Evolutionary conservation across 2,888 invertebrate species (phyloP).

Genomic region (Ligdia adustata): DNA sequence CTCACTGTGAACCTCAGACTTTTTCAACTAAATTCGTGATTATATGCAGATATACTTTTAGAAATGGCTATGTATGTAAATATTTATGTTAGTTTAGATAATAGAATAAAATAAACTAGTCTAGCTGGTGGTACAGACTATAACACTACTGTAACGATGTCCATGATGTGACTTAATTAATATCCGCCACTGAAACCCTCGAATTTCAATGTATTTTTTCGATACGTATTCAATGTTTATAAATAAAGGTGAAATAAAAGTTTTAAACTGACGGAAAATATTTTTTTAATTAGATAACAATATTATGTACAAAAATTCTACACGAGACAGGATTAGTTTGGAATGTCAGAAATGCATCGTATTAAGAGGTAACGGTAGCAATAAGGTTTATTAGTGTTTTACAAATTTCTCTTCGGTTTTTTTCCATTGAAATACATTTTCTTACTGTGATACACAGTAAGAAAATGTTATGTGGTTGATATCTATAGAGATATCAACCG

Average conservation of each 20-base stretch:
- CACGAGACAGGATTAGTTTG: constrained; percentile 12
- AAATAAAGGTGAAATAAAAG: constrained; percentile 52
- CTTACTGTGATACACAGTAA: too few species aligned
- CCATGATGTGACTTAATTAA: not conserved
- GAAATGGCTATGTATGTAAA: constrained; percentile 39
- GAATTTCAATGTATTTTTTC: constrained; percentile 69
- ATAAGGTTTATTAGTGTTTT: too few species aligned
- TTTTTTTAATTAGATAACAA: constrained; percentile 61
- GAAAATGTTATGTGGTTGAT: too few species aligned
- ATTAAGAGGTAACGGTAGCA: too few species aligned
- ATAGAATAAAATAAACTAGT: constrained; percentile 28
- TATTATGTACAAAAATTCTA: constrained; percentile 41
- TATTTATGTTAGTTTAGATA: constrained; percentile 36
- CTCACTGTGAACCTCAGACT: too few species aligned
- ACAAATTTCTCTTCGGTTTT: too few species aligned
- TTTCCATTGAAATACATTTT: too few species aligned
- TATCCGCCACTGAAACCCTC: constrained; percentile 54
- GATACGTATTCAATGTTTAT: constrained; percentile 52
- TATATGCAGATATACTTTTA: not conserved
- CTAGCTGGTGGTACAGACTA: constrained; percentile 15
- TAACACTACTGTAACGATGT: constrained; percentile 1
- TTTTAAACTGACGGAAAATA: constrained; percentile 57
- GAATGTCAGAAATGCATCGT: constrained; percentile 24
- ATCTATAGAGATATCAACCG: too few species aligned
- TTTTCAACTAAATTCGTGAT: not conserved